Evolutionary conservation across 2,888 invertebrate genomes (phyloP).

Genomic region (Geophilus truncorum): DNA sequence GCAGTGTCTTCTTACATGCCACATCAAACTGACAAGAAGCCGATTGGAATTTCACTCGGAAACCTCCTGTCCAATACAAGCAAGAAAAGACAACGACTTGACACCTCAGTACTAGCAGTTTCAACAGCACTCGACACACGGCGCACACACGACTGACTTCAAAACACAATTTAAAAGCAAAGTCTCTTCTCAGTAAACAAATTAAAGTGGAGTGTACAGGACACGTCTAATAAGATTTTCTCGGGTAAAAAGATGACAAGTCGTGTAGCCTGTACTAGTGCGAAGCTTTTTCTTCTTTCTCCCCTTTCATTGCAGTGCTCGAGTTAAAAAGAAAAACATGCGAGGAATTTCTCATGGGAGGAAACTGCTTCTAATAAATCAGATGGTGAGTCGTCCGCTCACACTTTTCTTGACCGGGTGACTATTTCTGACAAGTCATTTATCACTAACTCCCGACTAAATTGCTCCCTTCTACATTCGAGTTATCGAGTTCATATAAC

Average conservation of each 20-base stretch:
- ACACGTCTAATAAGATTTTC: background rate
- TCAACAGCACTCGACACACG: background rate
- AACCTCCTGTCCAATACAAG: constrained; percentile 3
- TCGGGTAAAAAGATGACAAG: background rate
- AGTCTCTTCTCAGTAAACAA: background rate
- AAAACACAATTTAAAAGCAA: background rate
- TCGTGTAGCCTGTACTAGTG: too few relatives aligned
- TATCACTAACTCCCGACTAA: background rate
- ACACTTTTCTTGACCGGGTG: background rate
- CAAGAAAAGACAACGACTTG: background rate
- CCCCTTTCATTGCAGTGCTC: background rate
- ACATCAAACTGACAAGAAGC: background rate
- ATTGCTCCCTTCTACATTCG: background rate
- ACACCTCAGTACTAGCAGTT: background rate
- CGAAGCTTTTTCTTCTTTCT: background rate
- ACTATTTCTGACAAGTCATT: constrained; percentile 6
- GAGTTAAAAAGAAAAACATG: background rate
- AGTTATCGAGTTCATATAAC: background rate
- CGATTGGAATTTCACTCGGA: constrained; percentile 11
- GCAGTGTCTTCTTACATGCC: background rate
- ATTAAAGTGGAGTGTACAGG: background rate
- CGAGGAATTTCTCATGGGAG: background rate
- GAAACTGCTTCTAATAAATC: constrained; percentile 8
- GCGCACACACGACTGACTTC: background rate
- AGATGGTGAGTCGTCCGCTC: background rate